phyloP scores from a whole-genome alignment of 1,140 invertebrate species.

The Chelonus insularis region DNA sequence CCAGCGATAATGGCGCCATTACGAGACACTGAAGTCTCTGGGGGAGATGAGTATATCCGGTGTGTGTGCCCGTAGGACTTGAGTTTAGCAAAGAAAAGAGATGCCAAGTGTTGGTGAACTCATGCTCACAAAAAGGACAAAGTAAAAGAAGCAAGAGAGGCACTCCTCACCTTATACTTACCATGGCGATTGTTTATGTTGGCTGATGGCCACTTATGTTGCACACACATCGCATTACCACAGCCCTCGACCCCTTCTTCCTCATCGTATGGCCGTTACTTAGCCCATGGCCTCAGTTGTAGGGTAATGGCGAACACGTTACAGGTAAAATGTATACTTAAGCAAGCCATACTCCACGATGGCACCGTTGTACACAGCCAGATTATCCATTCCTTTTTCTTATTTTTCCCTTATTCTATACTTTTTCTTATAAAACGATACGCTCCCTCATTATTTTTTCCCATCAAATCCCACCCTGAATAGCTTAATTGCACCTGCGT shows the following conservation, averaged over 20 bases:
- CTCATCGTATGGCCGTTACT: constrained; percentile 43
- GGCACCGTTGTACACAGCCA: constrained; percentile 38
- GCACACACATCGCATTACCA: constrained; percentile 53
- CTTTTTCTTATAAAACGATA: too few species aligned
- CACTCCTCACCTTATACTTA: constrained; percentile 58
- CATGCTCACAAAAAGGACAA: too few species aligned
- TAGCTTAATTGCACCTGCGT: too few species aligned
- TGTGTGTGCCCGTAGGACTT: background rate
- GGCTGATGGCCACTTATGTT: constrained; percentile 61
- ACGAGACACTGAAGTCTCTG: constrained; percentile 39
- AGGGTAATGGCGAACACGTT: constrained; percentile 61
- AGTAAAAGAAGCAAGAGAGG: constrained; percentile 24
- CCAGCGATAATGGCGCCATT: constrained; percentile 62
- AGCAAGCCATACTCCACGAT: constrained; percentile 39
- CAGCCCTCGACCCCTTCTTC: constrained; percentile 8
- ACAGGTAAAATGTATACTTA: constrained; percentile 62
- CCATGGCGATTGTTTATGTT: constrained; percentile 61
- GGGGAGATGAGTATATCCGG: constrained; percentile 19
- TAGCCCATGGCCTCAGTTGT: constrained; percentile 53
- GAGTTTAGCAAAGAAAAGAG: too few species aligned
- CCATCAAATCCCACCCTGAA: too few species aligned
- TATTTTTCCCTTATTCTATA: constrained; percentile 2
- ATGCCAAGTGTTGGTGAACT: background rate
- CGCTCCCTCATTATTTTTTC: too few species aligned
- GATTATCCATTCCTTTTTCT: background rate